Evolutionary conservation across 2,888 invertebrate species (phyloP), one percentile per base, ranked within the genome.

Genomic region (Trissoscelio sp.): DNA sequence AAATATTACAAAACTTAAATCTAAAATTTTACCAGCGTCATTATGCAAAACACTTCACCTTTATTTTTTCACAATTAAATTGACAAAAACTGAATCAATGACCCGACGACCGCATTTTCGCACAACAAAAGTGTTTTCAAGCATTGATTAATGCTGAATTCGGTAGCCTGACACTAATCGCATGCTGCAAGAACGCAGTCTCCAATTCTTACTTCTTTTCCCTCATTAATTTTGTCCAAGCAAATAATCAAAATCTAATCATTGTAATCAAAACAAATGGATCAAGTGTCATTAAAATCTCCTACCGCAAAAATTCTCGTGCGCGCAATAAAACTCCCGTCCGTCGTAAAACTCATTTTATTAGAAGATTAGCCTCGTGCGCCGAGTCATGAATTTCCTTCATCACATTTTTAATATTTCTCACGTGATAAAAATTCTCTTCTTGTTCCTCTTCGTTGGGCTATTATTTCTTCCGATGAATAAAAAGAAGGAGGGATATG

Each of bases 181-280:
- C 42, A 9, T 12, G 28, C 58, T 34, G 24, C 58, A 24, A 70
- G 31, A 72, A 42, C 28, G 57, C 16, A 16, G 28, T 48, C 60
- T 11, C 1, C 37, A 58, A 70, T 58, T 58, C 48, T 57, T 48
- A n/a, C n/a, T n/a, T n/a, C n/a, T n/a, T n/a, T n/a, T 37, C 20
- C 57, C 48, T 70, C 70, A 48, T 70, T 70, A 70, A 70, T 69
- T 70, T 70, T 28, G 24, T 58, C 22, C 57, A 39, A 70, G 37
- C 24, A 37, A 48, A 24, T 69, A 39, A 70, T 48, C 24, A 37
- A 48, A 24, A 48, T 46, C 37, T 70, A 48, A 70, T 70, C 11
- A 46, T 69, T 14, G 16, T 67, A 67, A 67, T 69, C 20, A 69
- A 55, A 69, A 69, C 44, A 55, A 55, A 69, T 55, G 44, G 39